Percentiles rank a stretch among this genome's conserved stretches.
Evolutionary conservation across 2,797 vertebrate genomes (phyloP).

Genomic region (Threskiornis aethiopicus): DNA sequence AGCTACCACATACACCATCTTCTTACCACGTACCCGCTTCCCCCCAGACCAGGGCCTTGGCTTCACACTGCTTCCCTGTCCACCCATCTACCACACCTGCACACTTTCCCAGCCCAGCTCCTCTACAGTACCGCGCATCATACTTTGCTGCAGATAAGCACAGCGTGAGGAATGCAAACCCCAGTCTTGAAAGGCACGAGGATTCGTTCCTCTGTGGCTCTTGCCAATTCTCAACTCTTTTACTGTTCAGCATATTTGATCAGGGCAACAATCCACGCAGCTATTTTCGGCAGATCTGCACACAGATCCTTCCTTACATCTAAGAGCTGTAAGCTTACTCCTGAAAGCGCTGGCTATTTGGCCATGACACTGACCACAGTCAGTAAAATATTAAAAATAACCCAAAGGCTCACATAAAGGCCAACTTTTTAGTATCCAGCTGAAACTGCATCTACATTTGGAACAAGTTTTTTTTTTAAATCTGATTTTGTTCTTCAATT

Average conservation of each 20-base stretch:
- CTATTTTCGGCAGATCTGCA: background rate
- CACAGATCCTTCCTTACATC: background rate
- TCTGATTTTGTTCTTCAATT: background rate
- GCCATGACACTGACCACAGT: background rate
- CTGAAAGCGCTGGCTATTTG: background rate
- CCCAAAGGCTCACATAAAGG: background rate
- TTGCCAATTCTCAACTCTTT: background rate
- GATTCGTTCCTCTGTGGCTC: background rate
- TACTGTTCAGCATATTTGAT: background rate
- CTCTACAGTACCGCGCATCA: rapidly evolving
- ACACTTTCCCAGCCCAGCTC: background rate
- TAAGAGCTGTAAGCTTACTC: background rate
- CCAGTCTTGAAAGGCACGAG: rapidly evolving
- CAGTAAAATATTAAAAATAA: background rate
- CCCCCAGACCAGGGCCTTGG: background rate
- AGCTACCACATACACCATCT: rapidly evolving
- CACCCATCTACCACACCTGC: no score
- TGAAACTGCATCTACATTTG: background rate
- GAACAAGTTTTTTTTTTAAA: background rate
- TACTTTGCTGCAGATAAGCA: background rate
- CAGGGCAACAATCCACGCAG: background rate
- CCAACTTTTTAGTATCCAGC: background rate
- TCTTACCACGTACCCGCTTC: background rate
- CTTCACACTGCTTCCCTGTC: background rate
- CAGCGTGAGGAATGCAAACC: background rate